These are phyloP conservation scores for Zelostemma sp. DNA, from an alignment of 1,140 invertebrate genomes.

Conservation along the genomic window DNA sequence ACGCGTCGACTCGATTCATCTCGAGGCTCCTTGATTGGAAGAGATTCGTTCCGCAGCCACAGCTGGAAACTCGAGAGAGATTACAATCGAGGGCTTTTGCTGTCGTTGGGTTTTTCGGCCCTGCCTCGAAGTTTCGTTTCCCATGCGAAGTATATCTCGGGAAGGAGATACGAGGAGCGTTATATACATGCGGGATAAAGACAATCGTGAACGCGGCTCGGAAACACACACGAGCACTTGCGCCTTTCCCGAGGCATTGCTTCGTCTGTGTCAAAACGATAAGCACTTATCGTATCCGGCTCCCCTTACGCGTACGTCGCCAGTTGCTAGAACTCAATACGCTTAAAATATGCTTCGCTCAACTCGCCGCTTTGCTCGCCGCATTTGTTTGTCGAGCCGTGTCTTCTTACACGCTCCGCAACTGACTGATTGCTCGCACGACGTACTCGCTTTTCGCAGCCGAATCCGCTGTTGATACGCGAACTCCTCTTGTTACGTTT, in stretches of 20 bases:
- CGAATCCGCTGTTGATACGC: not conserved
- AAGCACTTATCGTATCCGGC: constrained; percentile 66
- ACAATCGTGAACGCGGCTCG: constrained; percentile 25
- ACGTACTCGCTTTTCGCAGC: not conserved
- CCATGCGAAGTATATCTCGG: constrained; percentile 30
- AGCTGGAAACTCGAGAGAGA: constrained; percentile 8
- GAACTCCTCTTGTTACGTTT: not conserved
- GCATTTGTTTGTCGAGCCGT: constrained; percentile 21
- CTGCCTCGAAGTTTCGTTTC: constrained; percentile 30
- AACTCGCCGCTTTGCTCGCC: constrained; percentile 33
- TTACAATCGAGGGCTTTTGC: constrained; percentile 6
- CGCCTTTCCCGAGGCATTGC: constrained; percentile 12
- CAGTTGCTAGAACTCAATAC: constrained; percentile 53
- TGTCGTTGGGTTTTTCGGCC: constrained; percentile 1
- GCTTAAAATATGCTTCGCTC: constrained; percentile 36
- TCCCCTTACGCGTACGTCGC: constrained; percentile 54
- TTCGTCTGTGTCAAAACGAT: constrained; percentile 53
- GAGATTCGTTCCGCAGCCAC: no score
- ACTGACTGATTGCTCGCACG: no score
- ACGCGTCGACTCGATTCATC: no score
- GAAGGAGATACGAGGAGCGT: constrained; percentile 33
- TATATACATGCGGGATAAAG: constrained; percentile 40
- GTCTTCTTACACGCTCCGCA: constrained; percentile 21
- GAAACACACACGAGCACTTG: constrained; percentile 10
- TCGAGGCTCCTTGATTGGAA: no score